Base-by-base conservation (phyloP, 53 echinoderm and acorn worm genomes). In the Crossaster papposus region DNA sequence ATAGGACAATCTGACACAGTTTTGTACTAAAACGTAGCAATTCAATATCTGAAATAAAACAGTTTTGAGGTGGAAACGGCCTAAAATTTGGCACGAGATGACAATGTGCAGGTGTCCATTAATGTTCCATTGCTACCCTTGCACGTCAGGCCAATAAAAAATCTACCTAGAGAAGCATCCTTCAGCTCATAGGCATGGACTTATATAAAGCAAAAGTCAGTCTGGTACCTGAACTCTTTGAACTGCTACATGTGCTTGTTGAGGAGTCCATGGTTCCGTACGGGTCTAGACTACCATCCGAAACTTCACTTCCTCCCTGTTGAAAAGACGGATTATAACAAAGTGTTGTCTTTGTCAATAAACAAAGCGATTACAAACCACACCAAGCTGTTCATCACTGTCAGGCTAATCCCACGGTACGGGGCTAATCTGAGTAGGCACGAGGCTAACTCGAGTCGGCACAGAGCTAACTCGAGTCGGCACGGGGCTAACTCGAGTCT, bases 211-310 rank as follows among this genome's bases (percentile, higher is more conserved):
- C 9, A 20, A 34, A 36, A 68, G n/a, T n/a, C n/a, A 35, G 77
- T 87, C 87, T 87, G 24, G 87, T 87, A 87, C 87, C 87, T 87
- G 87, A 87, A 87, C 87, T 87, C 87, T 87, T 87, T 55, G 87
- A 87, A 65, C 90, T 90, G 68, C 85, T 90, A 72, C 44, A 44
- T 9, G 44, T 44, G 44, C 92, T 93, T 22, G 91, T 80, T 7
- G 77, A 79, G 13, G 93, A 93, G 85, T 90, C 90, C 14, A 93
- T 55, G 38, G 93, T 93, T 26, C 93, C 89, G 20, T 75, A 62
- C 30, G 85, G 71, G 4, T 90, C 93, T 18, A 93, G 86, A 64
- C 93, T 93, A 72, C 75, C 36, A 23, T 88, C 83, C 18, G 91
- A 84, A 31, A 79, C 72, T 29, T 88, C 88, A 80, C 92, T 92